These are phyloP conservation scores for Procavia capensis DNA, from an alignment of 2,113 vertebrate species.

Conservation along the genomic window DNA sequence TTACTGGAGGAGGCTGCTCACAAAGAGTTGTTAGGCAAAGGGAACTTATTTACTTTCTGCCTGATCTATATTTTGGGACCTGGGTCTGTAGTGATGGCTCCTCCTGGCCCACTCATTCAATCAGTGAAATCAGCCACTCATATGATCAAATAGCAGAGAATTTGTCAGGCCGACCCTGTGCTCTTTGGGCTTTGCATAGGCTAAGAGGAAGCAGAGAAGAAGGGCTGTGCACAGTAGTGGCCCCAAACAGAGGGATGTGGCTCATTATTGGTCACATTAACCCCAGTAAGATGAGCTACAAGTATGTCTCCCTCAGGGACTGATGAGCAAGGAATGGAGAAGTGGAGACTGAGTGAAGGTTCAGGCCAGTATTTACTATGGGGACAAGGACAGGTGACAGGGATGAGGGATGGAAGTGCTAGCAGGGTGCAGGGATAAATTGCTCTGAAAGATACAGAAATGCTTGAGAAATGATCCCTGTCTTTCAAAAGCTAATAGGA, in stretches of 20 bases:
- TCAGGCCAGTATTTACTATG: no score
- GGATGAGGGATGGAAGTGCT: no score
- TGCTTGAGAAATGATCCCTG: background rate
- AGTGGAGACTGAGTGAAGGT: background rate
- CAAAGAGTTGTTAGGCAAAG: background rate
- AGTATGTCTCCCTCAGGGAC: background rate
- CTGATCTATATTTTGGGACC: background rate
- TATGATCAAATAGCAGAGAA: background rate
- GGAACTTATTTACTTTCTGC: background rate
- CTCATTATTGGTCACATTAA: background rate
- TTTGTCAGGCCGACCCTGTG: background rate
- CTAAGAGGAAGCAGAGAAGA: background rate
- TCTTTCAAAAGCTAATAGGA: background rate
- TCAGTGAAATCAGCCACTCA: background rate
- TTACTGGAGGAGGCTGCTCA: background rate
- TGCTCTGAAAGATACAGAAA: background rate
- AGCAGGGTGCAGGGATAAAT: no score
- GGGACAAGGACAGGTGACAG: rapidly evolving
- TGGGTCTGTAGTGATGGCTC: background rate
- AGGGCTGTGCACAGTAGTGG: background rate
- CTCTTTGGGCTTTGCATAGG: background rate
- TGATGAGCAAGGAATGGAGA: background rate
- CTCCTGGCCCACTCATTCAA: background rate
- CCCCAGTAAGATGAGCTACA: background rate
- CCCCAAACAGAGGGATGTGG: background rate